Base-by-base conservation (phyloP, 2,113 vertebrate species). In the Caloenas nicobarica region DNA sequence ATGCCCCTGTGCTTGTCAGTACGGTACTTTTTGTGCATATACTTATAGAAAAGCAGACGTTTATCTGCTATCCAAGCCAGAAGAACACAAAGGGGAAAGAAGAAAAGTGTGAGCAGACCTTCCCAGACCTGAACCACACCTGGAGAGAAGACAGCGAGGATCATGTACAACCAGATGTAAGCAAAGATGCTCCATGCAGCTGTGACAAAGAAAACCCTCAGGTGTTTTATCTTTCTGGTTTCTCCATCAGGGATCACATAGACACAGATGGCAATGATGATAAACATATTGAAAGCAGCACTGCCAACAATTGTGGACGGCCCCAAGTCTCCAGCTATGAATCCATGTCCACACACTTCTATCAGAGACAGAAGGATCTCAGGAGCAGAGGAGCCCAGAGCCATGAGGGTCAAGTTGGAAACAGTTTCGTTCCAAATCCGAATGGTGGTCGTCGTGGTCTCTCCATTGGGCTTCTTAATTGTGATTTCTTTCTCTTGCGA, bases 101-200 rank as follows among this genome's bases (percentile, higher is more conserved):
- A 99, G 69, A 99, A 98, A 71, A 99, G 98, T 0, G 99, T 99
- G 83, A 99, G 98, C 13, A 99, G 98, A 65, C 99, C 99, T 97
- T 99, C 99, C 99, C 99, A 99, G 15, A 99, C 99, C 97, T 99
- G 99, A 72, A 99, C 99, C 60, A 98, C 99, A 36, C 99, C 99
- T 58, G 99, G 99, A 31, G 99, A 99, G 95, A 99, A 99, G 85
- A 99, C 99, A 31, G 99, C 99, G 82, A 99, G 98, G 85, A 99
- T 99, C 99, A 99, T 99, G 96, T 99, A 99, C 82, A 99, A 98
- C 99, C 99, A 99, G 96, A 99, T 99, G 96, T 99, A 99, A 58
- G 99, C 99, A 86, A 99, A 99, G 97, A 99, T 98, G 95, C 99
- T 99, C 99, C 99, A 99, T 3, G 99, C 99, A 9, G 99, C 99